phyloP scores from a whole-genome alignment of 2,888 invertebrate genomes.

The Helobdella robusta region DNA sequence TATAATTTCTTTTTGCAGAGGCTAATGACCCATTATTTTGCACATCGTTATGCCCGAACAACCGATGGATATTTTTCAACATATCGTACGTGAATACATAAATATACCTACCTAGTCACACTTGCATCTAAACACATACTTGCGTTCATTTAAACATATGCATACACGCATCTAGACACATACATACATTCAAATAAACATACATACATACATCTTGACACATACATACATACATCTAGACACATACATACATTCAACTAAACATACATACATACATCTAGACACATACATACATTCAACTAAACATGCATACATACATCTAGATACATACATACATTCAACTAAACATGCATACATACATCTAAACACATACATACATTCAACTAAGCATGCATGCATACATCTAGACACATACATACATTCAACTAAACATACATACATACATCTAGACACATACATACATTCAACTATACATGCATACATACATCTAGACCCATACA shows the following conservation, averaged over 20 bases:
- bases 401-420: not conserved
- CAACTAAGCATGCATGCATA: not conserved
- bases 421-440: not conserved
- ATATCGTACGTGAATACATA: too few relatives aligned
- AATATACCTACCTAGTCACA: slow-evolving; percentile 4
- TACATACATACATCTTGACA: slow-evolving; percentile 20
- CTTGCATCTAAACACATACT: slow-evolving; percentile 6
- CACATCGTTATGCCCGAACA: too few relatives aligned
- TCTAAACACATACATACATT: not conserved
- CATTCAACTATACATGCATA: too few relatives aligned
- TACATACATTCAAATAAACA: slow-evolving; percentile 19
- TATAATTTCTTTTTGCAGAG: too few relatives aligned
- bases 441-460: not conserved
- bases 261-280: slow-evolving; percentile 22
- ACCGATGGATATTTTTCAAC: too few relatives aligned
- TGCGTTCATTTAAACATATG: slow-evolving; percentile 13
- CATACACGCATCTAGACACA: slow-evolving; percentile 23
- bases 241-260: slow-evolving; percentile 14
- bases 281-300: slow-evolving; percentile 20
- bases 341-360: not conserved
- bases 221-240: slow-evolving; percentile 19
- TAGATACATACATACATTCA: slow-evolving; percentile 9
- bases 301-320: not conserved
- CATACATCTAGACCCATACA: not conserved
- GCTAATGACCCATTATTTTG: too few relatives aligned